Evolutionary conservation across 1,140 invertebrate genomes (phyloP).

Genomic region (Pseudoatta argentina): DNA sequence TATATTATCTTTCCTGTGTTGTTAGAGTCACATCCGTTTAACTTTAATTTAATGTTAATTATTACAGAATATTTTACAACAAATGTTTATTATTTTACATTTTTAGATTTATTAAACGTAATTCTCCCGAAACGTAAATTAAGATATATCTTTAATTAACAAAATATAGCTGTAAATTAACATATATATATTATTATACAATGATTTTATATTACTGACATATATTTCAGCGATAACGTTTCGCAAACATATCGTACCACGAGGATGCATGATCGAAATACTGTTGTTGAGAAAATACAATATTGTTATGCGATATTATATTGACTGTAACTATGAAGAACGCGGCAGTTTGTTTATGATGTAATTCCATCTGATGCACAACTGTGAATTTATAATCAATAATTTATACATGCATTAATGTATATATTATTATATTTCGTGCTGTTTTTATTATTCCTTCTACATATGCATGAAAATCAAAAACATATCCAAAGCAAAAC

Average conservation of each 20-base stretch:
- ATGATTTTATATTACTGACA: not conserved
- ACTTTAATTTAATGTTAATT: not conserved
- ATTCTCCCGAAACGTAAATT: not conserved
- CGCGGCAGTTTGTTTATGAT: not conserved
- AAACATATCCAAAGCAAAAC: not conserved
- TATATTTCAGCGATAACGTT: not conserved
- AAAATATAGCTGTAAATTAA: not conserved
- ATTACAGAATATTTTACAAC: not conserved
- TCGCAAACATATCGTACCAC: not conserved
- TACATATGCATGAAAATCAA: not conserved
- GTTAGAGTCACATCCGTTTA: not conserved
- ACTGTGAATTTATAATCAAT: not conserved
- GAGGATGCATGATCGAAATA: not conserved
- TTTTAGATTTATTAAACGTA: not conserved
- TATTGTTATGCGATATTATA: slow-evolving; percentile 7
- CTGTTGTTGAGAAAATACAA: not conserved
- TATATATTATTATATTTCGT: no score
- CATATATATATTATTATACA: not conserved
- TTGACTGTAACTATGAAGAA: not conserved
- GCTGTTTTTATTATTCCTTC: not conserved
- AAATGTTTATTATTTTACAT: not conserved
- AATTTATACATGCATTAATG: slow-evolving; percentile 1
- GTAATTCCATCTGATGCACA: not conserved
- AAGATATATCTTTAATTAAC: not conserved
- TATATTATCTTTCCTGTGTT: not conserved